Conservation (phyloP, 2,113 vertebrate genomes). For the Rhodinocichla rosea region DNA sequence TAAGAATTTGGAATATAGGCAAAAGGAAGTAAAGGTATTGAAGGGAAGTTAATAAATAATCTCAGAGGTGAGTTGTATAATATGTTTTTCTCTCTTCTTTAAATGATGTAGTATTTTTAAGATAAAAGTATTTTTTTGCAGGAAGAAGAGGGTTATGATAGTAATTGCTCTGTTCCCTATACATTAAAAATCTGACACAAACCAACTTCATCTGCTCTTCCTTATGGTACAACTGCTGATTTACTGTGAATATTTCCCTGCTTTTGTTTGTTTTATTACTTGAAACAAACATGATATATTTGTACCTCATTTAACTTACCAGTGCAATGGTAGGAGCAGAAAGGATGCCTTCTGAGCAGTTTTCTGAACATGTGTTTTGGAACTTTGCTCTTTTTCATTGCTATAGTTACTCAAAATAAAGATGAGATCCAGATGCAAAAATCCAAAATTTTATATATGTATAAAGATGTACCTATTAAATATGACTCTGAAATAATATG, state of each 20-base stretch:
- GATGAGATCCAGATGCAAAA: not conserved
- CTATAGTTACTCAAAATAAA: not conserved
- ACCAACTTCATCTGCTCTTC: not conserved
- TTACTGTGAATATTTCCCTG: not conserved
- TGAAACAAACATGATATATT: not conserved
- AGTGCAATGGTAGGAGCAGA: not conserved
- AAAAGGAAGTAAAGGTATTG: not conserved
- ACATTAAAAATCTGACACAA: not conserved
- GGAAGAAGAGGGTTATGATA: not conserved
- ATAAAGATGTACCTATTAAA: not conserved
- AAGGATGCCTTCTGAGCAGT: not conserved
- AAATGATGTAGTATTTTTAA: not conserved
- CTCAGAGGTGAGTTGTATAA: not conserved
- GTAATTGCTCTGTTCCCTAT: not conserved
- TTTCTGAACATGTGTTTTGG: not conserved
- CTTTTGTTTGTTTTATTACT: not conserved
- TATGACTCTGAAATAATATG: not conserved
- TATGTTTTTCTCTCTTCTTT: not conserved
- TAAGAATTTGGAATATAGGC: not conserved
- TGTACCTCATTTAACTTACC: not conserved
- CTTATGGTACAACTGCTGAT: not conserved
- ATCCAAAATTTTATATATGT: no score
- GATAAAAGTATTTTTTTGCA: not conserved
- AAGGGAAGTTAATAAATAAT: not conserved
- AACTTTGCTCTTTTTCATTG: not conserved